Evolutionary conservation across 2,797 vertebrate genomes (phyloP).

Genomic region (Zenarchopterus dispar): DNA sequence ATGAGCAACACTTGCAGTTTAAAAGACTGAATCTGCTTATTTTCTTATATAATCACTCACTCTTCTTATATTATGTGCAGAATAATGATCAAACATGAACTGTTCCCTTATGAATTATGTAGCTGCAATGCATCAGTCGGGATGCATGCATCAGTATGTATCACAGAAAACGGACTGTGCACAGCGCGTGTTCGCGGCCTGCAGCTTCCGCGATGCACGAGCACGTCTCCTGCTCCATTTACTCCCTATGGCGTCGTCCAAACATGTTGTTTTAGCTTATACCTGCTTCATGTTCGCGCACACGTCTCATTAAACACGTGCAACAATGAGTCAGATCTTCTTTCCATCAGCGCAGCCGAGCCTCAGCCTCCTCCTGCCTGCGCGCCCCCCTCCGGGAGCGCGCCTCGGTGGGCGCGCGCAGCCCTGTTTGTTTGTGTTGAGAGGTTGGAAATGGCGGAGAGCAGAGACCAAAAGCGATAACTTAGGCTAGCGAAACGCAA

Average conservation of each 20-base stretch:
- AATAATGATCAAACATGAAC: no score
- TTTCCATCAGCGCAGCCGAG: not conserved
- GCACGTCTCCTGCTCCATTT: not conserved
- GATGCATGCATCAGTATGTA: no score
- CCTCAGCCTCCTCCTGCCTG: not conserved
- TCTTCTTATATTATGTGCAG: no score
- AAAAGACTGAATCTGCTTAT: no score
- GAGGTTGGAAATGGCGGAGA: slow-evolving; percentile 82
- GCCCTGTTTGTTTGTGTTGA: slow-evolving; percentile 84
- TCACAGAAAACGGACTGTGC: no score
- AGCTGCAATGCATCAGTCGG: no score
- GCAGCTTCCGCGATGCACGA: not conserved
- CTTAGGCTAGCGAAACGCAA: slow-evolving; percentile 54
- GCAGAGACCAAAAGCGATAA: slow-evolving; percentile 72
- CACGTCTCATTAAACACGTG: not conserved
- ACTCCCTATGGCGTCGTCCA: not conserved
- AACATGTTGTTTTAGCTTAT: not conserved
- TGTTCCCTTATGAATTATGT: no score
- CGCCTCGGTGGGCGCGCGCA: slow-evolving; percentile 64
- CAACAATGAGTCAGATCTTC: not conserved
- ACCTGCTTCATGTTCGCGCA: not conserved
- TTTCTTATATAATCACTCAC: no score
- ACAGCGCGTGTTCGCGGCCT: no score
- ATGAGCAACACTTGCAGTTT: no score
- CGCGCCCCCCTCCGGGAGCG: slow-evolving; percentile 41